A percentile compares a stretch with the other conserved stretches of the same genome.
These are phyloP conservation scores for Drosophila funebris DNA, from an alignment of 1,140 invertebrate species.

Conservation along the genomic window DNA sequence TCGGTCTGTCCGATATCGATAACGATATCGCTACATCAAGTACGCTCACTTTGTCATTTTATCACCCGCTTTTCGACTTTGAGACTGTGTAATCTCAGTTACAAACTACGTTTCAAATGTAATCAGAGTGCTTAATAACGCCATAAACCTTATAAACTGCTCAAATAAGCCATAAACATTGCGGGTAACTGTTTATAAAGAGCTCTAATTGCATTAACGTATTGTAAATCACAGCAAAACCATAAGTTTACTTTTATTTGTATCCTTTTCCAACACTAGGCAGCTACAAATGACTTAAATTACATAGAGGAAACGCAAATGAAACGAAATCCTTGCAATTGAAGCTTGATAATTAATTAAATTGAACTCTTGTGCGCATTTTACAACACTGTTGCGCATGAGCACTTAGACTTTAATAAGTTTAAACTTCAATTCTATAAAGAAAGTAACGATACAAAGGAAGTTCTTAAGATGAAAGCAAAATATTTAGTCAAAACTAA, in stretches of 20 bases:
- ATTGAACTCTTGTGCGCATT: too few species aligned
- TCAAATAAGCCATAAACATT: not conserved
- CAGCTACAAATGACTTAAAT: too few species aligned
- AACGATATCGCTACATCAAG: not conserved
- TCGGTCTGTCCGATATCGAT: slow-evolving; percentile 3
- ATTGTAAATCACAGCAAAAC: slow-evolving; percentile 20
- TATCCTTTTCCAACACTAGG: too few species aligned
- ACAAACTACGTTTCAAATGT: slow-evolving; percentile 11
- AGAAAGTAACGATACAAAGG: too few species aligned
- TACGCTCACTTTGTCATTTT: not conserved
- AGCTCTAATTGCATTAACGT: slow-evolving; percentile 8
- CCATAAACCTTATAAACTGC: slow-evolving; percentile 6
- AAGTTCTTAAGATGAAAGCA: too few species aligned
- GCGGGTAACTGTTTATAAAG: not conserved
- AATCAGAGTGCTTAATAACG: not conserved
- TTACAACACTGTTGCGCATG: too few species aligned
- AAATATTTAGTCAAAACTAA: too few species aligned
- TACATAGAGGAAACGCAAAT: too few species aligned
- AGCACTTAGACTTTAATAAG: too few species aligned
- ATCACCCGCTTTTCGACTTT: slow-evolving; percentile 12
- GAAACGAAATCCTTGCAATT: too few species aligned
- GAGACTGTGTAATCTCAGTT: slow-evolving; percentile 23
- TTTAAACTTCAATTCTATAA: too few species aligned
- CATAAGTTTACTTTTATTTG: not conserved
- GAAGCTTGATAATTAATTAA: too few species aligned